Base-by-base conservation (phyloP, 1,140 invertebrate genomes). In the Neodiprion fabricii region DNA sequence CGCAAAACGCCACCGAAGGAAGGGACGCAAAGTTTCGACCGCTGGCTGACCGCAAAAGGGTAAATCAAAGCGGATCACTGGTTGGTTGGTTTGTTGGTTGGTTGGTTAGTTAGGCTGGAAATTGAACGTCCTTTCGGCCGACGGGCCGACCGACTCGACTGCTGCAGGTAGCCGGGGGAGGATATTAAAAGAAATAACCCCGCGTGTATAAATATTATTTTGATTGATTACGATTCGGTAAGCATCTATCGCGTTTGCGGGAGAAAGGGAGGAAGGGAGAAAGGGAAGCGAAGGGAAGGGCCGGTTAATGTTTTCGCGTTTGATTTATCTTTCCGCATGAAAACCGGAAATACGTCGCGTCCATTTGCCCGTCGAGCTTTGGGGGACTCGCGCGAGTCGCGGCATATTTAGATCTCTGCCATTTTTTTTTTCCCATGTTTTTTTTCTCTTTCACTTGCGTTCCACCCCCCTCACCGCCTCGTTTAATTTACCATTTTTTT, bases 1-100 rank as follows among this genome's bases (percentile, higher is more conserved):
- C 28, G 28, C 28, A 5, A 40, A 40, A 40, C 5, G 28, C 1
- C 28, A 5, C 5, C 28, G 28, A 40, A 40, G 28, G 28, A 40
- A 61, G 53, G 53, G 53, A 61, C 11, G 53, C 53, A n/a, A 61
- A 61, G 53, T 61, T 61, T 61, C 53, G 53, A 61, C 53, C 53
- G 53, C n/a, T 14, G 53, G 28, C 28, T 40, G 28, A 17, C 53
- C 53, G 53, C 53, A 61, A 61, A 40, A 61, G 5, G 53, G 53
- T 61, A 61, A 61, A 61, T 61, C 4, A 61, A 61, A 61, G 53
- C 53, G 28, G 28, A 40, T 40, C 28, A 40, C 28, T 40, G 28
- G 28, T 40, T 40, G 28, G n/a, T 61, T 40, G 28, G 53, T 9
- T 61, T 7, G 53, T 61, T 61, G 53, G 53, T 61, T 17, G 53